A percentile compares a stretch with the other conserved stretches of the same genome.
These are phyloP conservation scores for Polydrusus tereticollis DNA, from an alignment of 2,888 invertebrate species.

Conservation along the genomic window DNA sequence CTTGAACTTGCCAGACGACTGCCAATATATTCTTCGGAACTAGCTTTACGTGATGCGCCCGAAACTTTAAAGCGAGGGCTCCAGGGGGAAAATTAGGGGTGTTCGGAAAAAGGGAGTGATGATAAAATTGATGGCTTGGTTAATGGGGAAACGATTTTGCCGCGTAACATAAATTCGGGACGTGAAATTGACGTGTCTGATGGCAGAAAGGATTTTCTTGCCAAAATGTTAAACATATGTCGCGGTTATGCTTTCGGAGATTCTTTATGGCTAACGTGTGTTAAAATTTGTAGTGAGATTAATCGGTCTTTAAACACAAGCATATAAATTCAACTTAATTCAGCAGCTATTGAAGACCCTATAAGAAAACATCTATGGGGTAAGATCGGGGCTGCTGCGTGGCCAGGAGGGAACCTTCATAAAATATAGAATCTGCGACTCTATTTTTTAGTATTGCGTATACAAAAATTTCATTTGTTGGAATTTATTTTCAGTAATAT, in stretches of 20 bases:
- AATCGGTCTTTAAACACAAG: too few species aligned
- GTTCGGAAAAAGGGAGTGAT: neutral
- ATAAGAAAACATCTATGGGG: too few species aligned
- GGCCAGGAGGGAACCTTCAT: too few species aligned
- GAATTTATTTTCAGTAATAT: too few species aligned
- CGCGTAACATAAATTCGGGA: constrained; percentile 35
- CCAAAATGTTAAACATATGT: neutral
- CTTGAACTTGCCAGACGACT: neutral
- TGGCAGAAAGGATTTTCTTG: neutral
- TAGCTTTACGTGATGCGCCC: neutral
- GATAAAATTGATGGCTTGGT: constrained; percentile 27
- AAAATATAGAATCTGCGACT: too few species aligned
- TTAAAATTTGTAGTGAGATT: too few species aligned
- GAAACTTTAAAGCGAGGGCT: neutral
- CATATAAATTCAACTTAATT: too few species aligned
- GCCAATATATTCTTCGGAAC: neutral
- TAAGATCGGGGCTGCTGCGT: too few species aligned
- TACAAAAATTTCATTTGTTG: too few species aligned
- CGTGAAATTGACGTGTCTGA: constrained; percentile 28
- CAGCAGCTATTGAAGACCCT: too few species aligned
- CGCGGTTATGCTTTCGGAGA: neutral
- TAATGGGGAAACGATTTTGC: constrained; percentile 27
- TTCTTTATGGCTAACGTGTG: too few species aligned
- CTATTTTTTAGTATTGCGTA: too few species aligned
- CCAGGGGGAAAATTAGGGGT: neutral